phyloP scores from a whole-genome alignment of 1,140 invertebrate genomes.

The Galleria mellonella region DNA sequence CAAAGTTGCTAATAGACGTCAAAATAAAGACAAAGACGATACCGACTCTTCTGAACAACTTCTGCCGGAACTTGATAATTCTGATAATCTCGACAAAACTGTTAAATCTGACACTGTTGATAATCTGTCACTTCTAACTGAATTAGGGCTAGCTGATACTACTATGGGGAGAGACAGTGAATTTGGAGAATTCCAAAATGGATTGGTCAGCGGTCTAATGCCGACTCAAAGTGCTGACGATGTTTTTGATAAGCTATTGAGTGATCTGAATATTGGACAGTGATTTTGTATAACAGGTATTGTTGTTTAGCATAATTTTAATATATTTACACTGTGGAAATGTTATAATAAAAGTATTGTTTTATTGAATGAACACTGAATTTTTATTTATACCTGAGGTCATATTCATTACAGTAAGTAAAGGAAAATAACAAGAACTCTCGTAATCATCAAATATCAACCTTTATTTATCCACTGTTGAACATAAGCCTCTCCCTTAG shows the following conservation, averaged over 20 bases:
- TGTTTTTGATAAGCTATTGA: conserved; percentile 58
- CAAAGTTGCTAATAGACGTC: conserved; percentile 34
- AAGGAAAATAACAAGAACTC: too few species aligned
- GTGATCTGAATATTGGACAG: conserved; percentile 41
- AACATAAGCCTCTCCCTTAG: too few species aligned
- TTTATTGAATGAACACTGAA: not conserved
- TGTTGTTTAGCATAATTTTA: not conserved
- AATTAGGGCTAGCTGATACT: conserved; percentile 48
- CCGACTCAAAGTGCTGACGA: conserved; percentile 32
- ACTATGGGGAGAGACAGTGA: conserved; percentile 29
- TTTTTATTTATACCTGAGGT: conserved; percentile 1
- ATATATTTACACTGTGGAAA: too few species aligned
- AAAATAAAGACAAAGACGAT: conserved; percentile 45
- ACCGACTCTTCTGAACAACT: conserved; percentile 51
- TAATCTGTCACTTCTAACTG: conserved; percentile 51
- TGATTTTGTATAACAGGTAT: conserved; percentile 11
- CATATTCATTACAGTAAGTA: too few species aligned
- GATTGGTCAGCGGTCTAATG: conserved; percentile 33
- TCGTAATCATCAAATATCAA: too few species aligned
- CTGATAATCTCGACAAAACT: conserved; percentile 18
- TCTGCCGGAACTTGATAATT: conserved; percentile 32
- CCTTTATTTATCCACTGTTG: too few species aligned
- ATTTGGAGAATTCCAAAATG: conserved; percentile 64
- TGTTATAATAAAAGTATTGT: not conserved
- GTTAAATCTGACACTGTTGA: conserved; percentile 34